Base-by-base conservation (phyloP, 2,797 vertebrate genomes). In the Mergus octosetaceus region DNA sequence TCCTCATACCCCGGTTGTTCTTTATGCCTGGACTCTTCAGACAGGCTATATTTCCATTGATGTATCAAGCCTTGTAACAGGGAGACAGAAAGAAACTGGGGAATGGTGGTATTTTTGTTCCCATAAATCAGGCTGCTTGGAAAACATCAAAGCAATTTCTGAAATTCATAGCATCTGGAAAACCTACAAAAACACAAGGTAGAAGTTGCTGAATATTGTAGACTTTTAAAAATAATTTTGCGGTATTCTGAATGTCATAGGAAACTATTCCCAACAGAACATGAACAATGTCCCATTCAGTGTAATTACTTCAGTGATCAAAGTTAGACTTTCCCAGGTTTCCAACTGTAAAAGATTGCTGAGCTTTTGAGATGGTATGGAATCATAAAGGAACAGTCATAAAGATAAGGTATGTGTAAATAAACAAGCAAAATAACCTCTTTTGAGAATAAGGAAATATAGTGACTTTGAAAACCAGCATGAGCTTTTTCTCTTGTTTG, bases 321-420 rank as follows among this genome's bases (percentile, higher is more conserved):
- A 97, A 97, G 97, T 93, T 95, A 93, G 93, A 87, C 83, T 77
- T 94, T 97, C 94, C 93, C 79, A 87, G 68, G 85, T 76, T 83
- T 61, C 79, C 76, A 72, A 73, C 85, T 92, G 88, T 32, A 62
- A 68, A 95, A 95, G 88, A 93, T 80, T 53, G 10, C 68, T 5
- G 43, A 95, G 82, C 79, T 94, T 97, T 94, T 85, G 93, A 96
- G 96, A 62, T 94, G 92, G 90, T 81, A 95, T 47, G 92, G 94
- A 45, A 56, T 61, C 87, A 90, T 69, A 74, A 82, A 93, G 61
- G 36, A 85, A 64, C 86, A 77, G 60, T 92, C 87, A 80, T 95
- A 94, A 94, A 97, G 97, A 97, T 97, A 97, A 97, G 81, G 62
- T 76, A 43, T 61, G 90, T 91, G 94, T 90, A 97, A 96, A 96